Base-by-base conservation (phyloP, 1,140 invertebrate genomes). In the Bombus pascuorum region DNA sequence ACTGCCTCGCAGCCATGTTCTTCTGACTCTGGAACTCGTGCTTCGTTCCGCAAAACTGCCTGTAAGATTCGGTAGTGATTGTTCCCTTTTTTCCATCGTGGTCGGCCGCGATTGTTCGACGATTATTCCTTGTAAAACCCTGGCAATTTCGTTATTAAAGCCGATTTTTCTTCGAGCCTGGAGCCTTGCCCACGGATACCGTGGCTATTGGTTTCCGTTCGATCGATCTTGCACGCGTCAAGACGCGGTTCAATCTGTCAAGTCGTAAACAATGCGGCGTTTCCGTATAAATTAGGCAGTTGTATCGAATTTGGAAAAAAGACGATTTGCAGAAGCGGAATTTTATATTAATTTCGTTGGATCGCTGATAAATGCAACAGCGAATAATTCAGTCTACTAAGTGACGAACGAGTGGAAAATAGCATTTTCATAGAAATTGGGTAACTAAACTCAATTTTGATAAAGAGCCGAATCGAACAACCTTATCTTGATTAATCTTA, bases 1-100 rank as follows among this genome's bases (percentile, higher is more conserved):
- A 90, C 39, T 84, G 86, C 86, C 89, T 87, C 77, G 32, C 70
- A 82, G 83, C 89, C 37, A 82, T 76, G 53, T 44, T 73, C 82
- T 72, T 77, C 89, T 76, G 82, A 42, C 75, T 28, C 44, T 83
- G 82, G 81, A 84, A 90, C 81, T 57, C 62, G 65, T 57, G 88
- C 74, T 87, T 74, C 81, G 85, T 81, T 77, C 81, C 47, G 81
- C 47, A 83, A 75, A 79, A 70, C 47, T 65, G 68, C 70, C 76
- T 70, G 81, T 76, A 75, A 68, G 74, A 89, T 62, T 85, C 77
- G 37, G 59, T 53, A 70, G 68, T 34, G 86, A 78, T 77, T 44
- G 44, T 65, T 37, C 44, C 39, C 53, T 37, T 37, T 57, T 39
- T 28, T 70, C 39, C 57, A 47, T 68, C 57, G 75, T 78, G 84